Evolutionary conservation across 2,113 vertebrate genomes (phyloP).

Genomic region (Phylloscopus trochiloides): DNA sequence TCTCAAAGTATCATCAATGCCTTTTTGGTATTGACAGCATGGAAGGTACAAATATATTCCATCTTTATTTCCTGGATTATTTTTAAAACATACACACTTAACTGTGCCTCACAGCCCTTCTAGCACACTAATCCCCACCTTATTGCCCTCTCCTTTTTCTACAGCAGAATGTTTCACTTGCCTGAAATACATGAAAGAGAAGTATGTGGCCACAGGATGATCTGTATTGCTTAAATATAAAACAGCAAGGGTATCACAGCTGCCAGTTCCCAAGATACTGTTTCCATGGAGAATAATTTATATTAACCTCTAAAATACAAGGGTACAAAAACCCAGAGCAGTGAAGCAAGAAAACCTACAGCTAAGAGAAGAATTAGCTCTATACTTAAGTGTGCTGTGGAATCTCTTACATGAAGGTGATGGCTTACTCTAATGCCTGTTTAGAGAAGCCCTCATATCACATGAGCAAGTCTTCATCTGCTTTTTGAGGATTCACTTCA

Average conservation of each 20-base stretch:
- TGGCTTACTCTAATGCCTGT: not conserved
- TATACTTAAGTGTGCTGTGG: not conserved
- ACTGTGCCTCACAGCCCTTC: not conserved
- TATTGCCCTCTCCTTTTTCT: not conserved
- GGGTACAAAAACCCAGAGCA: not conserved
- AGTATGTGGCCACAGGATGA: not conserved
- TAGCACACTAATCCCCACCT: not conserved
- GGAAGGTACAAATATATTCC: not conserved
- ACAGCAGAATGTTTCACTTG: not conserved
- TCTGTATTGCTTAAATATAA: not conserved
- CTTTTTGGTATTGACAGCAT: not conserved
- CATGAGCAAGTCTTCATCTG: not conserved
- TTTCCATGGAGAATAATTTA: conserved; percentile 29
- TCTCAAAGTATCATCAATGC: not conserved
- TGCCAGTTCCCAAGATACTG: not conserved
- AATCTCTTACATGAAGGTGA: not conserved
- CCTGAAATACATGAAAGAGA: not conserved
- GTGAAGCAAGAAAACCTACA: not conserved
- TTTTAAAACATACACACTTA: not conserved
- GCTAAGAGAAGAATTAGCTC: not conserved
- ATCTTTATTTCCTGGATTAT: not conserved
- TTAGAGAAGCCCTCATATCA: not conserved
- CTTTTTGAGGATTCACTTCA: not conserved
- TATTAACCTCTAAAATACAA: not conserved
- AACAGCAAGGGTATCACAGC: not conserved